Conservation (phyloP, 2,113 vertebrate genomes). For the Puntigrus tetrazona region DNA sequence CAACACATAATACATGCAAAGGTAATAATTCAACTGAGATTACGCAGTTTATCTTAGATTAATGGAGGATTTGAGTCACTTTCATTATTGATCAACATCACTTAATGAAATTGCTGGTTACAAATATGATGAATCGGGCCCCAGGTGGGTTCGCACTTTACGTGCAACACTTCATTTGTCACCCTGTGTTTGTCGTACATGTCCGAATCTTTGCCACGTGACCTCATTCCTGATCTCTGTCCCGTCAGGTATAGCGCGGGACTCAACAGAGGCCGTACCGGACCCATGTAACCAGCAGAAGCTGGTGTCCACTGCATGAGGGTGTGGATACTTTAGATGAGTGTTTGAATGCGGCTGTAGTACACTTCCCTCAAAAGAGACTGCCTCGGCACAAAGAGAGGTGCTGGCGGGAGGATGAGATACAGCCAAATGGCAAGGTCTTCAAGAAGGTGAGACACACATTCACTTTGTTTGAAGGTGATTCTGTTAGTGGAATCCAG, state of each 20-base stretch:
- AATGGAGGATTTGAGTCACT: slow-evolving; percentile 2
- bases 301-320: slow-evolving; percentile 82
- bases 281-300: slow-evolving; percentile 80
- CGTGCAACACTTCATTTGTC: neutral
- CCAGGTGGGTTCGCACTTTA: neutral
- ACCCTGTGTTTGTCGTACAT: neutral
- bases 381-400: slow-evolving; percentile 92
- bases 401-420: slow-evolving; percentile 92
- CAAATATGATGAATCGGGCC: neutral
- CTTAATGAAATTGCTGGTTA: slow-evolving; percentile 19
- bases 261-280: slow-evolving; percentile 84
- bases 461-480: neutral
- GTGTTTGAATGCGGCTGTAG: slow-evolving; percentile 86
- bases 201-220: neutral
- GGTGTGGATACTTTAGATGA: slow-evolving; percentile 90
- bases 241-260: slow-evolving; percentile 65
- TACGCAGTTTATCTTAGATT: neutral
- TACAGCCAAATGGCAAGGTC: slow-evolving; percentile 92
- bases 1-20: neutral
- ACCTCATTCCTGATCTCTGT: neutral
- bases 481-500: neutral
- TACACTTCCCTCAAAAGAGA: slow-evolving; percentile 82
- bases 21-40: neutral
- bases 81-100: neutral
- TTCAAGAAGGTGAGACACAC: slow-evolving; percentile 90